A percentile compares a stretch with the other conserved stretches of the same genome.
These are phyloP conservation scores for Seladonia tumulorum DNA, from an alignment of 2,888 invertebrate genomes.

Conservation along the genomic window DNA sequence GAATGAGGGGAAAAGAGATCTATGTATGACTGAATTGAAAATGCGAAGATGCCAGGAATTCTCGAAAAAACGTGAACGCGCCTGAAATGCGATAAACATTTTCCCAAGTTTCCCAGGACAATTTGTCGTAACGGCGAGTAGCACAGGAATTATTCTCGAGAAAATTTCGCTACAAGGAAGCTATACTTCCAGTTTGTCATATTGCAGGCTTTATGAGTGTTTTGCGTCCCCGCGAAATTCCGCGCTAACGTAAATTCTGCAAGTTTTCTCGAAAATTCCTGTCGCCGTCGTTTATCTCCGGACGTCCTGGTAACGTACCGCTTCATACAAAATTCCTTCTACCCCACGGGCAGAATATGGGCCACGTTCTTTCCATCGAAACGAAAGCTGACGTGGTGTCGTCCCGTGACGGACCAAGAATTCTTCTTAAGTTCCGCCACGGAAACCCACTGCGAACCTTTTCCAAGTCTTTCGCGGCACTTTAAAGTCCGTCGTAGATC, in stretches of 20 bases:
- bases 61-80: not conserved
- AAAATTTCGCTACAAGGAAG: conserved; percentile 14
- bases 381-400: conserved; percentile 8
- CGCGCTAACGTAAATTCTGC: conserved; percentile 44
- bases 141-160: not conserved
- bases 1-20: not conserved
- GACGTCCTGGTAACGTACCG: conserved; percentile 35
- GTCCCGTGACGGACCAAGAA: not conserved
- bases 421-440: not conserved
- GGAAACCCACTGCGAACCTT: not conserved
- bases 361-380: conserved; percentile 35
- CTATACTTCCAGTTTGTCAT: conserved; percentile 30
- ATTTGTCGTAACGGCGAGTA: not conserved
- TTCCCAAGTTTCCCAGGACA: not conserved
- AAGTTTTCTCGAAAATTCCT: conserved; percentile 51
- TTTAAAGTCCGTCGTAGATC: not conserved
- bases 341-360: conserved; percentile 34
- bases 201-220: conserved; percentile 32
- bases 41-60: not conserved
- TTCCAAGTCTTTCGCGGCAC: not conserved
- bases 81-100: not conserved
- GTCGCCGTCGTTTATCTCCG: conserved; percentile 50
- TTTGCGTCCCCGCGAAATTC: conserved; percentile 27
- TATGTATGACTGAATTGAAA: not conserved
- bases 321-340: conserved; percentile 39